Conservation (phyloP, 2,113 vertebrate species). For the Phodopus roborovskii region DNA sequence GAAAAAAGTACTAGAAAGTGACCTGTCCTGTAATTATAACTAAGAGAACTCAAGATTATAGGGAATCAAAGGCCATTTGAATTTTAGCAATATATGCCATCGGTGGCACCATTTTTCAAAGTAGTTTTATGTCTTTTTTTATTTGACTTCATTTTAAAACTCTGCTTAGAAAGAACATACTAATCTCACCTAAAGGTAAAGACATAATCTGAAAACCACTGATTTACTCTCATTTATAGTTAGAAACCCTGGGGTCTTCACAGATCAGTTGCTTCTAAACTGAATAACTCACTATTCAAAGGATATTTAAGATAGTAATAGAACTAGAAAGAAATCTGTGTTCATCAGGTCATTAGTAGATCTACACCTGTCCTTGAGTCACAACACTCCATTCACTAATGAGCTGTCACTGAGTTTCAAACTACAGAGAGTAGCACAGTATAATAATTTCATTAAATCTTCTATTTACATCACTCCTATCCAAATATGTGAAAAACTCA, state of each 20-base stretch:
- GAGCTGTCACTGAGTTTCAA: slow-evolving; percentile 31
- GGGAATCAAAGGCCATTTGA: slow-evolving; percentile 14
- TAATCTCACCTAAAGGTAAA: slow-evolving; percentile 31
- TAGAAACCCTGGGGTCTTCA: slow-evolving; percentile 27
- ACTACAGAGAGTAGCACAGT: slow-evolving; percentile 49
- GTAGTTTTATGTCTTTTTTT: neutral
- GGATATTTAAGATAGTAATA: neutral
- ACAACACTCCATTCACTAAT: neutral
- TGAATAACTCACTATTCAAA: slow-evolving; percentile 25
- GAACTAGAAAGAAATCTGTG: slow-evolving; percentile 50
- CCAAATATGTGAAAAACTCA: slow-evolving; percentile 43
- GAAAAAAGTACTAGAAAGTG: slow-evolving; percentile 1
- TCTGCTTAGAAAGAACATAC: neutral
- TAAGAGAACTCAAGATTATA: neutral
- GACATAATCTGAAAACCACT: slow-evolving; percentile 40
- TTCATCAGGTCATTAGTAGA: neutral
- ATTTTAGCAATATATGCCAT: neutral
- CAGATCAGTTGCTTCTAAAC: slow-evolving; percentile 1
- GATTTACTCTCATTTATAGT: slow-evolving; percentile 49
- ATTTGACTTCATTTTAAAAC: slow-evolving; percentile 13
- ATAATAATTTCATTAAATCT: slow-evolving; percentile 13
- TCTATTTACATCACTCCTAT: neutral
- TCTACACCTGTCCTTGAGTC: neutral
- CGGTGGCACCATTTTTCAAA: slow-evolving; percentile 40
- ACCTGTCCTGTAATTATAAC: neutral